Evolutionary conservation across 2,797 vertebrate genomes (phyloP), one percentile per base, ranked within the genome.

Genomic region (Lophura swinhoii): DNA sequence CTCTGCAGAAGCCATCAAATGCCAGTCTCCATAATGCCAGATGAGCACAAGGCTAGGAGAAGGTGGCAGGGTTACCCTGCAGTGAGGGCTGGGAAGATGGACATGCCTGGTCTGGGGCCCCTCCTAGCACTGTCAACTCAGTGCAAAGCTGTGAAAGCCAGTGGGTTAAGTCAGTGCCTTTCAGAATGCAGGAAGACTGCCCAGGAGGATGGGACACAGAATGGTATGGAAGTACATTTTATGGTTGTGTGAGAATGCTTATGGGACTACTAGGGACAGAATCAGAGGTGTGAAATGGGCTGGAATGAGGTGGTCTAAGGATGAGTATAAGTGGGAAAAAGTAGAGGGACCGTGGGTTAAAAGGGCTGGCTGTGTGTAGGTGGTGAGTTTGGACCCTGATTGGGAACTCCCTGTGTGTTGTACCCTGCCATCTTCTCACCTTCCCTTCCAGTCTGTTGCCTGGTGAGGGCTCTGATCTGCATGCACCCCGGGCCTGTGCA

Each of bases 351-450:
- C 11, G 35, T 6, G 8, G 10, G 17, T 62, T 72, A 43, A 56
- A 53, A 67, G 18, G 35, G 7, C 21, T 26, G 46, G 9, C 66
- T 12, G 3, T 3, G 1, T 60, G 31, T 41, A 62, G 12, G 29
- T 33, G 6, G 23, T 7, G 46, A 31, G 9, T 43, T 8, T 5
- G 23, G 63, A 22, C 3, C 10, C 10, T 21, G 24, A 39, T 22
- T 18, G 23, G 33, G 26, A 12, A 7, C 48, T 7, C 18, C 17
- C 24, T n/a, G 9, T 0, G 0, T 20, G 13, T 9, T 26, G 9
- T 56, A 28, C 22, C 11, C n/a, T 72, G 26, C 31, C 24, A 53
- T 5, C 10, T 43, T 60, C 31, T 62, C 60, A 60, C 55, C n/a
- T 67, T 55, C 7, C 46, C 66, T 59, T 48, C 24, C 58, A 28